Percentiles rank a stretch among this genome's conserved stretches.
phyloP scores from a whole-genome alignment of 2,888 invertebrate genomes.

The Mallateleia sp. region DNA sequence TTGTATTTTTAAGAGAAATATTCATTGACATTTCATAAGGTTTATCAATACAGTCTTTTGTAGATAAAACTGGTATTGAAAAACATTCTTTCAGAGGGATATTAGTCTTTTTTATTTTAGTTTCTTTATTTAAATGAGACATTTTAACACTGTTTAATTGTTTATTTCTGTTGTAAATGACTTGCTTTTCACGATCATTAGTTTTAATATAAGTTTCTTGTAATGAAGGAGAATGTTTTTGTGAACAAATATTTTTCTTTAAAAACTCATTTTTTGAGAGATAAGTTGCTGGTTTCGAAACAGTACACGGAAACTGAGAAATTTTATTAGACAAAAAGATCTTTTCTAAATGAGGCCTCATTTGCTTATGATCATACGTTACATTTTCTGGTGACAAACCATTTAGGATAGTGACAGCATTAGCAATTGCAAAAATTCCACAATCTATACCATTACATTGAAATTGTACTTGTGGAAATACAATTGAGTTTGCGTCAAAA shows the following conservation, averaged over 20 bases:
- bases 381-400: constrained; percentile 32
- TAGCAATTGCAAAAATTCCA: constrained; percentile 58
- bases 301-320: constrained; percentile 2
- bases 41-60: too few species aligned
- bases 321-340: not conserved
- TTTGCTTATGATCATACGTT: constrained; percentile 61
- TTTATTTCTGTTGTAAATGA: too few species aligned
- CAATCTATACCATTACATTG: constrained; percentile 57
- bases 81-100: too few species aligned
- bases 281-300: not conserved
- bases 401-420: constrained; percentile 52
- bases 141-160: too few species aligned
- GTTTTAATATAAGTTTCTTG: not conserved
- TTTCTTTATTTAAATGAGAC: too few species aligned
- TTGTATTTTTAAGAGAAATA: too few species aligned
- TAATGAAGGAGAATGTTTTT: not conserved
- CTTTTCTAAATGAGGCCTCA: constrained; percentile 53
- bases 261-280: not conserved
- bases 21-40: too few species aligned
- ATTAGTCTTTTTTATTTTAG: too few species aligned
- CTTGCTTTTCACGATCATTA: too few species aligned
- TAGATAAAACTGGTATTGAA: too few species aligned
- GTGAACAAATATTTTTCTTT: not conserved
- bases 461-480: constrained; percentile 37
- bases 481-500: constrained; percentile 7